phyloP scores from a whole-genome alignment of 2,797 vertebrate species.

The Pipistrellus pipistrellus region DNA sequence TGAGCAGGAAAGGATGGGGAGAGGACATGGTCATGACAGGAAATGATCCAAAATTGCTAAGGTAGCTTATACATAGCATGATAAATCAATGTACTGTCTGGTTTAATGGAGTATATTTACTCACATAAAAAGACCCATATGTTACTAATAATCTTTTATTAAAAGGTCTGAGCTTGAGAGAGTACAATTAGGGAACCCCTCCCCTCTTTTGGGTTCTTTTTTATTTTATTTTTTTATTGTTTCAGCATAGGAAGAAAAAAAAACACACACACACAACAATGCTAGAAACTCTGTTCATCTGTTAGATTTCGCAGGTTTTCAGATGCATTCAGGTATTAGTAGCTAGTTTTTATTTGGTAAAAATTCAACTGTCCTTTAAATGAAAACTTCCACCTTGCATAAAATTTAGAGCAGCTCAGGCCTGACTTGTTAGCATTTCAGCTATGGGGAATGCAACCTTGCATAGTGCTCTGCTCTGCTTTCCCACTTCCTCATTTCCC shows the following conservation, averaged over 20 bases:
- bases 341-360: not conserved
- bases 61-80: not conserved
- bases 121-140: not conserved
- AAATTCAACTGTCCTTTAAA: not conserved
- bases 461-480: not conserved
- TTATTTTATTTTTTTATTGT: not conserved
- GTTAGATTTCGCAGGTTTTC: not conserved
- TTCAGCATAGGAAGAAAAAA: not conserved
- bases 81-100: conserved; percentile 16
- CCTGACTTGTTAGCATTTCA: not conserved
- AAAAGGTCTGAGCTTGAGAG: not conserved
- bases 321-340: not conserved
- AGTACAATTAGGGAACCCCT: not conserved
- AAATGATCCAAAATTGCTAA: not conserved
- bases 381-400: not conserved
- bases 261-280: not conserved
- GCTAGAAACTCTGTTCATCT: not conserved
- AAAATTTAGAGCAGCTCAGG: not conserved
- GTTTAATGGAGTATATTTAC: not conserved
- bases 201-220: not conserved
- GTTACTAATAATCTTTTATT: not conserved
- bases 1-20: not conserved
- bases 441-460: not conserved
- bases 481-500: not conserved
- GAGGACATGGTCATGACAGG: not conserved